Percentiles rank a stretch among this genome's conserved stretches.
Conservation (phyloP, 2,797 vertebrate genomes). For the Lutjanus campechanus region DNA sequence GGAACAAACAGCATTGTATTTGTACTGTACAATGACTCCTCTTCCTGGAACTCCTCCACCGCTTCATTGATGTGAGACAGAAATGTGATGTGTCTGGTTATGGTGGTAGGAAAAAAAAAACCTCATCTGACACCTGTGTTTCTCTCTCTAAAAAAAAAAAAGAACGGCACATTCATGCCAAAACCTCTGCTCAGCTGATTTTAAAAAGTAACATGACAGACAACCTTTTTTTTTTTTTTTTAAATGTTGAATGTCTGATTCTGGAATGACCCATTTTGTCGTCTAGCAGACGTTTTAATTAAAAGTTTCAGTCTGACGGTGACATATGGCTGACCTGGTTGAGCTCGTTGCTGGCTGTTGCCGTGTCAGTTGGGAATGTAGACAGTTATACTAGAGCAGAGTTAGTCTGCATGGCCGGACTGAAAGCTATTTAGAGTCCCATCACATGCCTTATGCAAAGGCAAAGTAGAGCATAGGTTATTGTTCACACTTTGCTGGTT, state of each 20-base stretch:
- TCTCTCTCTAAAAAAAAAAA: neutral
- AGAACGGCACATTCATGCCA: neutral
- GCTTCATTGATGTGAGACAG: slow-evolving; percentile 1
- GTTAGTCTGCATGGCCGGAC: slow-evolving; percentile 6
- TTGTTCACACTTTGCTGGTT: slow-evolving; percentile 29
- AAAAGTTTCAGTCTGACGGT: slow-evolving; percentile 20
- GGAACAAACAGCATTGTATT: slow-evolving; percentile 21
- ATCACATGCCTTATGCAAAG: slow-evolving; percentile 23
- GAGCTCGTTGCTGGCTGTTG: slow-evolving; percentile 14
- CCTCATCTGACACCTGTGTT: slow-evolving; percentile 2
- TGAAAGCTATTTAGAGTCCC: slow-evolving; percentile 18
- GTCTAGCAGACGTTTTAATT: slow-evolving; percentile 14
- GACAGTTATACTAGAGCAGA: slow-evolving; percentile 11
- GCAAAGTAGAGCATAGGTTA: slow-evolving; percentile 5
- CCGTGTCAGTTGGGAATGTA: slow-evolving; percentile 7
- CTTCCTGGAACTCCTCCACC: slow-evolving; percentile 9
- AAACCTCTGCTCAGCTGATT: neutral
- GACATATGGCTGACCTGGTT: slow-evolving; percentile 44
- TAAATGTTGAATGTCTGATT: neutral
- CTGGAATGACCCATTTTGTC: slow-evolving; percentile 16
- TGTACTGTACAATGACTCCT: slow-evolving; percentile 21
- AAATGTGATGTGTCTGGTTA: neutral
- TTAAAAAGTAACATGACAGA: no score
- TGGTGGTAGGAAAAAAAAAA: neutral
- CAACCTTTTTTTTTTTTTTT: neutral